phyloP scores from a whole-genome alignment of 2,113 vertebrate genomes.

The Nyctibius bracteatus region DNA sequence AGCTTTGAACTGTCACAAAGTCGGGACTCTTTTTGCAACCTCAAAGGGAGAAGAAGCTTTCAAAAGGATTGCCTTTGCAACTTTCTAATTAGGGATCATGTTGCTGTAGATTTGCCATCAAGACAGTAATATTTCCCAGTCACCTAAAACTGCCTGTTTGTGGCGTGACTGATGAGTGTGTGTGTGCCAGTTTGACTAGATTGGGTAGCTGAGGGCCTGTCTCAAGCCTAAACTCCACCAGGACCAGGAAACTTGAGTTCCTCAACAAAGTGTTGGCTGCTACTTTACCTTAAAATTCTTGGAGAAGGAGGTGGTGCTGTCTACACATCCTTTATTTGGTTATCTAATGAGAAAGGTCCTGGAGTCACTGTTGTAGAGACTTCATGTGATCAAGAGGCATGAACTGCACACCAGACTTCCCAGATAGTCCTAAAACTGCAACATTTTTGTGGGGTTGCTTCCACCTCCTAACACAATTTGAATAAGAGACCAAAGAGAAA shows the following conservation, averaged over 20 bases:
- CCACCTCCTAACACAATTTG: not conserved
- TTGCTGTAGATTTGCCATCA: not conserved
- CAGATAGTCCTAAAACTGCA: not conserved
- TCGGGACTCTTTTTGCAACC: not conserved
- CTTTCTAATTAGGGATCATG: not conserved
- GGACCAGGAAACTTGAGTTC: not conserved
- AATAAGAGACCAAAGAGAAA: not conserved
- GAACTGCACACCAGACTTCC: not conserved
- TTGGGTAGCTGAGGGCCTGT: not conserved
- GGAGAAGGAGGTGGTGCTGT: not conserved
- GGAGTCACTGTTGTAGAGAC: not conserved
- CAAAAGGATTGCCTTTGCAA: not conserved
- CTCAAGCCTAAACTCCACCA: not conserved
- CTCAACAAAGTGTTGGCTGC: not conserved
- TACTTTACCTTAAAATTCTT: not conserved
- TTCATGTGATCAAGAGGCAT: not conserved
- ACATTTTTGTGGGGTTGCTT: not conserved
- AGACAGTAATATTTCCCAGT: not conserved
- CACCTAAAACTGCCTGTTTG: not conserved
- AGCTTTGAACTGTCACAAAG: not conserved
- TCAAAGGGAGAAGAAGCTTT: not conserved
- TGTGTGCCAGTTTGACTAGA: not conserved
- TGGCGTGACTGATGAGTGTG: accelerated
- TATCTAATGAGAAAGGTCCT: not conserved
- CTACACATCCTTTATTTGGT: not conserved